phyloP scores from a whole-genome alignment of 2,888 invertebrate species.

The Labia minor region DNA sequence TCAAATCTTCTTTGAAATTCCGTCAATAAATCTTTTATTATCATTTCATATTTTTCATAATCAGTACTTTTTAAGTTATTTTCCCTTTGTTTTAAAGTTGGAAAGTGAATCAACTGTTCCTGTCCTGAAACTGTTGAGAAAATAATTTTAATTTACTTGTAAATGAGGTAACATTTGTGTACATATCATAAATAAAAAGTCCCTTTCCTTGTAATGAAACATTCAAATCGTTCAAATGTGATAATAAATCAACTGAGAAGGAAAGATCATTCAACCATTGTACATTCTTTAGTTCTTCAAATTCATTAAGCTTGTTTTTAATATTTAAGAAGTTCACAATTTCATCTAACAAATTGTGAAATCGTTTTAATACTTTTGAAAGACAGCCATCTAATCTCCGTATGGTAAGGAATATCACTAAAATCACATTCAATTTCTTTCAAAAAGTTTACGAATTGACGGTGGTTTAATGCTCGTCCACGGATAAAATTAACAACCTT shows the following conservation, averaged over 20 bases:
- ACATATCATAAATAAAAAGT: too few species aligned
- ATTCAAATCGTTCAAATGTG: conserved; percentile 21
- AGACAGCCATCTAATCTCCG: conserved; percentile 25
- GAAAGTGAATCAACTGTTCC: conserved; percentile 21
- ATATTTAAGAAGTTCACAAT: conserved; percentile 27
- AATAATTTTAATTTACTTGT: too few species aligned
- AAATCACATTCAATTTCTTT: not conserved
- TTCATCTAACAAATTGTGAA: conserved; percentile 30
- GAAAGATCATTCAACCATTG: conserved; percentile 20
- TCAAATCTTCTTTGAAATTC: conserved; percentile 22
- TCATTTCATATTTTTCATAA: conserved; percentile 19
- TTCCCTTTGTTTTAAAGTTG: conserved; percentile 19
- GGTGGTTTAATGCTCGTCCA: conserved; percentile 24
- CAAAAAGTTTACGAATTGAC: conserved; percentile 19
- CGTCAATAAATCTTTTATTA: conserved; percentile 18
- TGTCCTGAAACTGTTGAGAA: conserved; percentile 21
- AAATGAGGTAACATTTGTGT: too few species aligned
- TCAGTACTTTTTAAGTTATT: conserved; percentile 20
- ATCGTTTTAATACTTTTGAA: conserved; percentile 22
- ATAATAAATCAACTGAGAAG: too few species aligned
- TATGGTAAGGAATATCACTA: conserved; percentile 21
- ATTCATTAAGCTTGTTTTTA: conserved; percentile 15
- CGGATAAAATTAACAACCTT: conserved; percentile 26
- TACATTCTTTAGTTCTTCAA: conserved; percentile 21
- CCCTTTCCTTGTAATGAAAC: conserved; percentile 21